A percentile compares a stretch with the other conserved stretches of the same genome.
phyloP scores from a whole-genome alignment of 2,797 vertebrate species.

The Enteromius paludinosus region DNA sequence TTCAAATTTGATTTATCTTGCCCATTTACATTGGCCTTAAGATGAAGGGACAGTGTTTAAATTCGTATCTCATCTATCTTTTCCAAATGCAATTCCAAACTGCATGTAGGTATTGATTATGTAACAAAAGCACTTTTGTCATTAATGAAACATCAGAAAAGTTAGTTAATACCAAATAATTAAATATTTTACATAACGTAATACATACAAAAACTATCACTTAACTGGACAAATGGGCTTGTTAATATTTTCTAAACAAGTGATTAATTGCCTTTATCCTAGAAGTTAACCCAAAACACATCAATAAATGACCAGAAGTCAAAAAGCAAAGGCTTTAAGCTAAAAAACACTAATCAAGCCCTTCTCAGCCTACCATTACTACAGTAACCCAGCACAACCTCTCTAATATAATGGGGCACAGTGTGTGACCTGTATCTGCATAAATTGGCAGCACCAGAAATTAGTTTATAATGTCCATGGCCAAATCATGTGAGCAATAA shows the following conservation, averaged over 20 bases:
- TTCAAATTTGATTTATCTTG: no score
- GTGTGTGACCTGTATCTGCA: constrained; percentile 71
- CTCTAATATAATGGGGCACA: constrained; percentile 65
- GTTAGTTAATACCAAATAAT: not conserved
- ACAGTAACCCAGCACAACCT: constrained; percentile 19
- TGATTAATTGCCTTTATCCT: not conserved
- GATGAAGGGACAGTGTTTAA: not conserved
- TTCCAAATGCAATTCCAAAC: not conserved
- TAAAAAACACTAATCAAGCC: not conserved
- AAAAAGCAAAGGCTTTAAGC: not conserved
- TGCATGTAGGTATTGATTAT: not conserved
- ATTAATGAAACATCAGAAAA: not conserved
- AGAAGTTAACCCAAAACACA: not conserved
- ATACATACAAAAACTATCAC: not conserved
- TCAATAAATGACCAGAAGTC: not conserved
- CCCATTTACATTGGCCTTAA: not conserved
- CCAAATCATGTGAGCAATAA: constrained; percentile 71
- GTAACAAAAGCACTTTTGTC: not conserved
- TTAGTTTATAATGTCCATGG: constrained; percentile 71
- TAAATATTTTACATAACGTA: not conserved
- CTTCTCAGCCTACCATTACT: not conserved
- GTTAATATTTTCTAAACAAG: not conserved
- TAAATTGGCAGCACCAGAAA: constrained; percentile 68
- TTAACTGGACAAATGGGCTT: not conserved
- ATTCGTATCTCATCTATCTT: not conserved